These are phyloP conservation scores for Pangasius djambal DNA, from an alignment of 2,797 vertebrate genomes.

Conservation along the genomic window DNA sequence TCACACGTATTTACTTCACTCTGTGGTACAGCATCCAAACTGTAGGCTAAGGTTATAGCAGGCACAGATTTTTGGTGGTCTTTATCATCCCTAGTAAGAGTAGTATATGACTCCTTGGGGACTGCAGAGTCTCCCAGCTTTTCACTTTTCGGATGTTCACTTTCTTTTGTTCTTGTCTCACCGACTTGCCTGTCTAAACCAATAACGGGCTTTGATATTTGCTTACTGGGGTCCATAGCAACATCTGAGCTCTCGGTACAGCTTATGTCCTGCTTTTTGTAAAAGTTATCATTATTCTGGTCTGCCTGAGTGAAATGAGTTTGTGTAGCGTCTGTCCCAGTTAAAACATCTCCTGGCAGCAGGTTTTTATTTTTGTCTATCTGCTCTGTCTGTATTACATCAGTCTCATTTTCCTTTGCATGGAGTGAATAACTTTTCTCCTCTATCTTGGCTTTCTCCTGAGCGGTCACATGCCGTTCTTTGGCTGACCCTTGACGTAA, in stretches of 20 bases:
- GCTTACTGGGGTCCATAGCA: constrained; percentile 40
- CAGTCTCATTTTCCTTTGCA: constrained; percentile 39
- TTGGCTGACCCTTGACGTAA: constrained; percentile 64
- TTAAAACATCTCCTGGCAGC: constrained; percentile 9
- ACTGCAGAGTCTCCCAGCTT: constrained; percentile 3
- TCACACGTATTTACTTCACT: background rate
- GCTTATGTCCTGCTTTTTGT: constrained; percentile 28
- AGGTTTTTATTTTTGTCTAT: constrained; percentile 22
- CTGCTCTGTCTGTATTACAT: constrained; percentile 45
- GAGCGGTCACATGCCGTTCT: constrained; percentile 33
- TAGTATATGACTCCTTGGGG: constrained; percentile 8
- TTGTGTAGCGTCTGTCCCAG: constrained; percentile 7
- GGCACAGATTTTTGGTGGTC: background rate
- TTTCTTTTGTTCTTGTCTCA: constrained; percentile 18
- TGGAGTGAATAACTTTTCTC: constrained; percentile 15
- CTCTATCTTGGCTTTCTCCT: constrained; percentile 51
- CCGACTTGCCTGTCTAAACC: constrained; percentile 22
- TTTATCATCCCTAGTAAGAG: background rate
- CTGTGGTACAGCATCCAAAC: constrained; percentile 1
- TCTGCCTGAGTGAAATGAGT: constrained; percentile 19
- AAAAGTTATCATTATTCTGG: background rate
- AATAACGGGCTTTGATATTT: constrained; percentile 6
- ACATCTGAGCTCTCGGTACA: constrained; percentile 24
- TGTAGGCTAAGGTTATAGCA: constrained; percentile 19
- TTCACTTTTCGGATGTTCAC: constrained; percentile 10